Evolutionary conservation across 2,113 vertebrate species (phyloP).

Genomic region (Perognathus longimembris): DNA sequence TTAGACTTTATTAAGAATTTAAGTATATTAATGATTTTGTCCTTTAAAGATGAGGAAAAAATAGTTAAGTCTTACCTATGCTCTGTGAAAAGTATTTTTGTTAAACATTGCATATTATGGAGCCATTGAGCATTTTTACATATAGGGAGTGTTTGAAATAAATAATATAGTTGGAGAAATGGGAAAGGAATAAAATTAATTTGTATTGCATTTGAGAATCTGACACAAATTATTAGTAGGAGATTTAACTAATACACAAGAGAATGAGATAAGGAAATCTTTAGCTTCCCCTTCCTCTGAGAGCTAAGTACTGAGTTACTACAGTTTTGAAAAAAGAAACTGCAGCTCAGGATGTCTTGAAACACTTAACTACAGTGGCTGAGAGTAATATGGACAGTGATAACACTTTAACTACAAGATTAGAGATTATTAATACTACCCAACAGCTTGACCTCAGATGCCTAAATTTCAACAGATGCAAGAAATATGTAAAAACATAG

Average conservation of each 20-base stretch:
- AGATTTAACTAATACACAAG: background rate
- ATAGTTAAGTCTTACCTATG: slow-evolving; percentile 44
- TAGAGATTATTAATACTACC: no score
- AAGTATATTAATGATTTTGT: background rate
- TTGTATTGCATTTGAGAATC: slow-evolving; percentile 45
- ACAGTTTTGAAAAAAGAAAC: no score
- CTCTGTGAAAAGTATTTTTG: slow-evolving; percentile 35
- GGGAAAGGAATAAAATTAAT: slow-evolving; percentile 33
- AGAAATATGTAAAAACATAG: no score
- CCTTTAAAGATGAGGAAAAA: slow-evolving; percentile 42
- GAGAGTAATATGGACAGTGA: no score
- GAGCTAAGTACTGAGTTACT: no score
- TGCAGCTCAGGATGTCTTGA: no score
- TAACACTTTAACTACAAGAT: no score
- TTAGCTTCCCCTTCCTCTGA: no score
- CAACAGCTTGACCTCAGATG: no score
- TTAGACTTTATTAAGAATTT: slow-evolving; percentile 14
- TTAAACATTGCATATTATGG: slow-evolving; percentile 40
- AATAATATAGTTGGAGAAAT: background rate
- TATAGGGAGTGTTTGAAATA: background rate
- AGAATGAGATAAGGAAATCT: no score
- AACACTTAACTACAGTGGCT: no score
- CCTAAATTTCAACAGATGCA: no score
- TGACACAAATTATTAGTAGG: background rate
- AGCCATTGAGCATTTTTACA: slow-evolving; percentile 1